phyloP scores from a whole-genome alignment of 1,140 invertebrate species.

The Achroia grisella region DNA sequence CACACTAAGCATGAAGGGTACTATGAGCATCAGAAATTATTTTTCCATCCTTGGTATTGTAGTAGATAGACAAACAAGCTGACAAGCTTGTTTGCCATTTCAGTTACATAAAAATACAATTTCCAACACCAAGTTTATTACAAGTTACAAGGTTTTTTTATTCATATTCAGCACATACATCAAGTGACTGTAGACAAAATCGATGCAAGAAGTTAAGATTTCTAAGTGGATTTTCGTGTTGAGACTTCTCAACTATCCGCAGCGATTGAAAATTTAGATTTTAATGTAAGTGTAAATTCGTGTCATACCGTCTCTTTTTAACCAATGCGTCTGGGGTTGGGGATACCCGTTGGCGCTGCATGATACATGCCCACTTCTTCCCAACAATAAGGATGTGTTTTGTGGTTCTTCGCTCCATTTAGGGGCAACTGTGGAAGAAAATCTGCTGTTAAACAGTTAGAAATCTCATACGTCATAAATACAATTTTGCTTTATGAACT shows the following conservation, averaged over 20 bases:
- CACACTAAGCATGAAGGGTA: too few species aligned
- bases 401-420: conserved; percentile 80
- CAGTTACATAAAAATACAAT: too few species aligned
- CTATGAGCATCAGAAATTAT: too few species aligned
- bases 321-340: conserved; percentile 81
- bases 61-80: too few species aligned
- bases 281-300: not conserved
- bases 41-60: too few species aligned
- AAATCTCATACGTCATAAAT: too few species aligned
- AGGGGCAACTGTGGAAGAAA: conserved; percentile 39
- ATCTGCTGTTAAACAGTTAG: too few species aligned
- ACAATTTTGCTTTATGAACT: too few species aligned
- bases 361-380: conserved; percentile 81
- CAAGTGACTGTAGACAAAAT: not conserved
- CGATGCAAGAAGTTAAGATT: not conserved
- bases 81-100: too few species aligned
- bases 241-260: too few species aligned
- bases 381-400: conserved; percentile 83
- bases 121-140: too few species aligned
- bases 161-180: not conserved
- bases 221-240: not conserved
- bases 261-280: not conserved
- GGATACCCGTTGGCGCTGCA: conserved; percentile 89
- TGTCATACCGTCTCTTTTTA: conserved; percentile 76
- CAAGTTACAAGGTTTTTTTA: too few species aligned